Percentiles rank a stretch among this genome's conserved stretches.
These are phyloP conservation scores for Trematocara variabile DNA, from an alignment of 2,113 vertebrate genomes.

Conservation along the genomic window DNA sequence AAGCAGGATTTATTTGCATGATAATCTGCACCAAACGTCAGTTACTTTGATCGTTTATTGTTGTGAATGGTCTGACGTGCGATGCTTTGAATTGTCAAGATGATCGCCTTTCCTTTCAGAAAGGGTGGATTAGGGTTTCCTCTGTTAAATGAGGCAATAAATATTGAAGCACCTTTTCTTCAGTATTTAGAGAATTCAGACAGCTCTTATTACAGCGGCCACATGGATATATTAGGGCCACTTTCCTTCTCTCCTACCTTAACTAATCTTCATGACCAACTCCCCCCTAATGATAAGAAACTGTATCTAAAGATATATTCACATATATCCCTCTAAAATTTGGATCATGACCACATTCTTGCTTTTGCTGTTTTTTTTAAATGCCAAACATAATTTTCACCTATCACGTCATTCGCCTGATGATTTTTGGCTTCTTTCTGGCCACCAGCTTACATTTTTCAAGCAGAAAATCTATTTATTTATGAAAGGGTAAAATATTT, in stretches of 20 bases:
- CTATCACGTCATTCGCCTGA: neutral
- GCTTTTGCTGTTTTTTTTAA: neutral
- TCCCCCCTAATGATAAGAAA: neutral
- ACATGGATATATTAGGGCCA: neutral
- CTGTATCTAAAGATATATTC: neutral
- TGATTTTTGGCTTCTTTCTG: neutral
- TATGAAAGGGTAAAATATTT: neutral
- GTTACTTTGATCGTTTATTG: neutral
- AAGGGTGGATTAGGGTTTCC: neutral
- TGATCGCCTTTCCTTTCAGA: neutral
- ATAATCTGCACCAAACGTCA: neutral
- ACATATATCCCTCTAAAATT: neutral
- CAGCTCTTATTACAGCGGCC: rapidly evolving
- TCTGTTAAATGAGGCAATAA: neutral
- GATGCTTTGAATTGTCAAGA: neutral
- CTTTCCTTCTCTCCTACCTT: neutral
- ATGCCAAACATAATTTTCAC: neutral
- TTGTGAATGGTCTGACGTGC: neutral
- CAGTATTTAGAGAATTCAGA: neutral
- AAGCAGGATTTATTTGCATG: neutral
- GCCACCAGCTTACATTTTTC: neutral
- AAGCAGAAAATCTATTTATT: neutral
- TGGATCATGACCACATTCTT: neutral
- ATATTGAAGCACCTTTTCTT: neutral
- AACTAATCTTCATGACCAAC: neutral